Conservation (phyloP, 2,797 vertebrate genomes). For the Sebastes wilsoni region DNA sequence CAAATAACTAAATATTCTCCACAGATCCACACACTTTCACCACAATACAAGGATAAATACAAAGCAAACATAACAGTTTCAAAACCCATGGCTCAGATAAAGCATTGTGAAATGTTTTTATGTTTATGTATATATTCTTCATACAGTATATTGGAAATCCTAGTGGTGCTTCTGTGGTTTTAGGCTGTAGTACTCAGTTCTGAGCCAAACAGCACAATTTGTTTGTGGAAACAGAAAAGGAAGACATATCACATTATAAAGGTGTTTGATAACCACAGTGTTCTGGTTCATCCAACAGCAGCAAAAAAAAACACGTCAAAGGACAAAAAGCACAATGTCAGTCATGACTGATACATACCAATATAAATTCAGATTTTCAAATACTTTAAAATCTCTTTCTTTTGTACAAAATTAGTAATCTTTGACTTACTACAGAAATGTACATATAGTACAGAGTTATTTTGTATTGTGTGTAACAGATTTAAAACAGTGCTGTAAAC, state of each 20-base stretch:
- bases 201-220: background rate
- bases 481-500: background rate
- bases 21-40: slow-evolving; percentile 1
- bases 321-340: background rate
- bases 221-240: background rate
- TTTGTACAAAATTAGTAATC: background rate
- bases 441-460: background rate
- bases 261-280: background rate
- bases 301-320: background rate
- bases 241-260: background rate
- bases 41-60: background rate
- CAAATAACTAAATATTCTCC: background rate
- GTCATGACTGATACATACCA: background rate
- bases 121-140: background rate
- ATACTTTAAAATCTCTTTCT: background rate
- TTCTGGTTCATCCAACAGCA: background rate
- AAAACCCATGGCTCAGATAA: background rate
- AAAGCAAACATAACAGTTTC: background rate
- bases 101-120: background rate
- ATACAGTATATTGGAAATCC: background rate
- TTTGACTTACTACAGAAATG: background rate
- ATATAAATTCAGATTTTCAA: background rate
- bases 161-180: no score
- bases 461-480: background rate
- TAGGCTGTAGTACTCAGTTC: background rate